phyloP scores from a whole-genome alignment of 2,797 vertebrate genomes.

The Darevskia nairensis region DNA sequence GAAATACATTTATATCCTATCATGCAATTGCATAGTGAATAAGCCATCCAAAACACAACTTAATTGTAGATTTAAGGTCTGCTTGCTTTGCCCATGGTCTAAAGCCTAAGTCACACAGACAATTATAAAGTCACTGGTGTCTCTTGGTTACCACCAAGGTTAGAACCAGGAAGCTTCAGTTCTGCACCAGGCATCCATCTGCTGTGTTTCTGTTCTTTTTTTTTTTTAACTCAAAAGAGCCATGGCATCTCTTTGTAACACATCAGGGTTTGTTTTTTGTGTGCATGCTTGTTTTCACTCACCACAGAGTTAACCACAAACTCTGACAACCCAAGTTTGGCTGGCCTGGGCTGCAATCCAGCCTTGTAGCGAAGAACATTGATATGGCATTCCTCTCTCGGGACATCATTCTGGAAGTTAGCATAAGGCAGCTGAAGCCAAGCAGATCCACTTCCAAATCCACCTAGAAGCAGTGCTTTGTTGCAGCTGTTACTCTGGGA shows the following conservation, averaged over 20 bases:
- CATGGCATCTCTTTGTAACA: not conserved
- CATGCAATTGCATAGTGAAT: slow-evolving; percentile 33
- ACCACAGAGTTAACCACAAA: not conserved
- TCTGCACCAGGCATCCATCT: not conserved
- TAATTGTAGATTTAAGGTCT: not conserved
- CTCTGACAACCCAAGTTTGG: too few species aligned
- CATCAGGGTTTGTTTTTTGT: not conserved
- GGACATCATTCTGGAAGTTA: not conserved
- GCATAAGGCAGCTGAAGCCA: not conserved
- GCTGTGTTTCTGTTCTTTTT: not conserved
- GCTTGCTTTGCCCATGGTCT: too few species aligned
- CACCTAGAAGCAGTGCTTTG: not conserved
- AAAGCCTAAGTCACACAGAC: not conserved
- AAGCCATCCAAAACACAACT: not conserved
- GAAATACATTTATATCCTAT: slow-evolving; percentile 18
- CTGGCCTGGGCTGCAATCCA: too few species aligned
- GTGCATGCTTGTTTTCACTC: not conserved
- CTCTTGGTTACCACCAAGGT: not conserved
- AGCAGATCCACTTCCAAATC: not conserved
- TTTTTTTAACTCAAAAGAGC: not conserved
- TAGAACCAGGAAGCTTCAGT: not conserved
- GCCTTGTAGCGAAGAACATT: too few species aligned
- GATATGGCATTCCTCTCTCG: not conserved
- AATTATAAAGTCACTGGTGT: not conserved
- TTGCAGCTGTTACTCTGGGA: too few species aligned